Base-by-base conservation (phyloP, 2,888 invertebrate genomes). In the Stenolophus ochropezus region DNA sequence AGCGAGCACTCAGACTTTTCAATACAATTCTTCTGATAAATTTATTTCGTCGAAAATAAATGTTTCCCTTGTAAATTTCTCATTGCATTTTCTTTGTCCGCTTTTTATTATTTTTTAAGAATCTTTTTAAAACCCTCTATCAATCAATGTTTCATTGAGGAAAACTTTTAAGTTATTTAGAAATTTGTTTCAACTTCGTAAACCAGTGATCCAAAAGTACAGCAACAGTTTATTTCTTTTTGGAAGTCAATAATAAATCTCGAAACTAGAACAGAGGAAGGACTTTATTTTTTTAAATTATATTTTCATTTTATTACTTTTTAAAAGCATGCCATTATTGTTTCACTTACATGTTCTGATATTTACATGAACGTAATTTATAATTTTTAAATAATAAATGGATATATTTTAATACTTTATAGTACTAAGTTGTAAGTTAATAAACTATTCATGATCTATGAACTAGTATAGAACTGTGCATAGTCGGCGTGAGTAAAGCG, bases 61-160 rank as follows among this genome's bases (percentile, higher is more conserved):
- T 56, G 20, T 56, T 56, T 21, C 20, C 49, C 56, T 11, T 20
- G 56, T 56, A 56, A 56, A 56, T 20, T 21, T 53, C 20, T 56
- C 56, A 56, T 56, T 20, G 56, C 56, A 56, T 16, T 56, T 20
- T 21, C 8, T 18, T 20, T 21, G 18, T 20, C 20, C 5, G 61
- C 23, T 61, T 61, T 56, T 56, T 21, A 61, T 61, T 61, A 61
- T 61, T 58, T 61, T 21, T 61, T 18, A 61, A 61, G 61, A 61
- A 61, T 25, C 25, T 58, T 61, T 61, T 61, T 61, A n/a, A 61
- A 21, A 61, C 11, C 56, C 61, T 61, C 23, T 23, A 61, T 61
- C 61, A 61, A 61, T 61, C 61, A 61, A 61, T 23, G 61, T 61
- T 61, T 61, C 61, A 61, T 61, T 61, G n/a, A 61, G 61, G n/a